These are phyloP conservation scores for Lasiurus borealis DNA, from an alignment of 2,113 vertebrate species.

Conservation along the genomic window DNA sequence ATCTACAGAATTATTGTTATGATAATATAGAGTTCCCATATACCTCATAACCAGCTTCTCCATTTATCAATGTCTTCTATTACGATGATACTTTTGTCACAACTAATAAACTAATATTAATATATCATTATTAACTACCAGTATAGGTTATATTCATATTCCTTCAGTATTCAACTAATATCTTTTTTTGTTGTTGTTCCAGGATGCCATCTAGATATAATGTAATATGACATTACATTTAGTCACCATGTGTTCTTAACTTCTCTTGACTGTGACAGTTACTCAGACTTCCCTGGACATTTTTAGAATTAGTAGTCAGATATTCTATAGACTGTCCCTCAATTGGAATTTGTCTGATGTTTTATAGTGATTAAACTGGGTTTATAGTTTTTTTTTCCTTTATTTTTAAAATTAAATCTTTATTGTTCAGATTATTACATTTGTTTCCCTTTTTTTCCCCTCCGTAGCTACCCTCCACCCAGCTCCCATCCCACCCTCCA, in stretches of 20 bases:
- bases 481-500: too few species aligned
- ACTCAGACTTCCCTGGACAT: too few species aligned
- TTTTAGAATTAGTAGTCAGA: constrained; percentile 1
- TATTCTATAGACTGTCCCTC: not conserved
- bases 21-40: not conserved
- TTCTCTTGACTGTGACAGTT: too few species aligned
- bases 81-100: not conserved
- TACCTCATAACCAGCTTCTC: not conserved
- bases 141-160: not conserved
- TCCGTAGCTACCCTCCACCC: too few species aligned
- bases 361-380: constrained; percentile 8
- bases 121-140: not conserved
- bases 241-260: too few species aligned
- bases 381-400: too few species aligned
- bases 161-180: not conserved
- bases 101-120: too few species aligned
- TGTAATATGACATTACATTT: too few species aligned
- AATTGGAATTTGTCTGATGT: not conserved
- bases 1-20: not conserved
- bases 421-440: too few species aligned
- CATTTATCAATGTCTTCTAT: constrained; percentile 25
- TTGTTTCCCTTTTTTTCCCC: too few species aligned
- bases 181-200: not conserved
- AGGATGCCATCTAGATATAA: not conserved
- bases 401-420: too few species aligned